Base-by-base conservation (phyloP, 1,140 invertebrate genomes). In the Cataglyphis hispanica region DNA sequence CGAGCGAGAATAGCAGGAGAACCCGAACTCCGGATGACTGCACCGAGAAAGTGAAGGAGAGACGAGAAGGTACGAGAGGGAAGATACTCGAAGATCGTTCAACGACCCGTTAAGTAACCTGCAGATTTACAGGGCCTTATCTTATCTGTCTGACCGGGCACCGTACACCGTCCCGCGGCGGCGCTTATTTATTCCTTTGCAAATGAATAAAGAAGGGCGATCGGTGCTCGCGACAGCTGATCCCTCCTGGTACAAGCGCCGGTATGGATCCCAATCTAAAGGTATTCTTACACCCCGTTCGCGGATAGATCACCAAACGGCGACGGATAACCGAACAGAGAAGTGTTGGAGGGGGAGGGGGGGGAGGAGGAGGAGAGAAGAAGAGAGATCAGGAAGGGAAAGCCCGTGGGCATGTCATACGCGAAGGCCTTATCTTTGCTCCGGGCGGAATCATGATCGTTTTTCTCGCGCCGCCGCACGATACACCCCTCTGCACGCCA, bases 181-280 rank as follows among this genome's bases (percentile, higher is more conserved):
- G 85, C 92, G 89, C 91, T 94, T 94, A 94, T 94, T 94, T 94
- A 94, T 94, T 91, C 90, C 86, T 88, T 93, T 92, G 91, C 92
- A 94, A 94, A 94, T 94, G 94, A 94, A 94, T 94, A 94, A 95
- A 95, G 94, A 95, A 95, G 92, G 91, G 86, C 92, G 93, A 94
- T 94, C 94, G 94, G 94, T 94, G 92, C 93, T 91, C 90, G 89
- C 75, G 46, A 50, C 16, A 19, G 19, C 87, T 75, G 72, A 81
- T 84, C 85, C 64, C 64, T 61, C 3, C 5, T 46, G 75, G 63
- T 85, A 80, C 87, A 87, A 66, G 85, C n/a, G n/a, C 76, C 60
- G 70, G 50, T 84, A 88, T 90, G 89, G 84, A 88, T 90, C 81
- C 86, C 84, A 80, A 87, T 69, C 85, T 87, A 64, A 74, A 87